Evolutionary conservation across 2,888 invertebrate genomes (phyloP).

Genomic region (Cheilosia vernalis): DNA sequence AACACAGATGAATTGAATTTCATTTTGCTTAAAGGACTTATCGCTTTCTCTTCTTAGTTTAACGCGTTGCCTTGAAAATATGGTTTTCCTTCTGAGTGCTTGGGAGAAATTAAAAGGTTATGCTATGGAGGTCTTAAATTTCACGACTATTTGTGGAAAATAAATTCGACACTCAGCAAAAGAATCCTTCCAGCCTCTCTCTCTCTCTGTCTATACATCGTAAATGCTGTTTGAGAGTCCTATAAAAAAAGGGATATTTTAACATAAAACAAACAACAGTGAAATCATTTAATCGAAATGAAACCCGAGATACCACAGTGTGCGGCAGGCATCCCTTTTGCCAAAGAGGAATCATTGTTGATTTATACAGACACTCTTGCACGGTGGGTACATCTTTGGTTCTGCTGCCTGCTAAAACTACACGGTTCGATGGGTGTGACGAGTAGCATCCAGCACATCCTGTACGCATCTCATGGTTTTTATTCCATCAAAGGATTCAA

Average conservation of each 20-base stretch:
- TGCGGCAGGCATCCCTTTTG: slow-evolving; percentile 7
- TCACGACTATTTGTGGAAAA: slow-evolving; percentile 36
- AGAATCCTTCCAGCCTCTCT: too few relatives aligned
- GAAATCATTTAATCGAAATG: slow-evolving; percentile 40
- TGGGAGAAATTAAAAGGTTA: slow-evolving; percentile 21
- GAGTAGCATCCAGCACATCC: not conserved
- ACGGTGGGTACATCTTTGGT: not conserved
- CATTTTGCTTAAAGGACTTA: slow-evolving; percentile 11
- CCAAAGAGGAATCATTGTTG: slow-evolving; percentile 27
- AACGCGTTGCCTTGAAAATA: slow-evolving; percentile 9
- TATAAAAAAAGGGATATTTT: slow-evolving; percentile 40
- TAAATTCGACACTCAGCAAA: slow-evolving; percentile 2
- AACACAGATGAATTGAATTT: slow-evolving; percentile 35
- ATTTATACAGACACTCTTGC: slow-evolving; percentile 33
- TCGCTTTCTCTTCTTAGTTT: slow-evolving; percentile 3
- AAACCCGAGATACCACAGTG: slow-evolving; percentile 24
- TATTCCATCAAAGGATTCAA: not conserved
- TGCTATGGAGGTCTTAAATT: slow-evolving; percentile 22
- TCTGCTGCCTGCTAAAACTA: not conserved
- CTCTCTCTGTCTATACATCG: slow-evolving; percentile 1
- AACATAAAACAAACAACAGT: slow-evolving; percentile 41
- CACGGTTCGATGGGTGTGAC: not conserved
- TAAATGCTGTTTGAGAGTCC: slow-evolving; percentile 23
- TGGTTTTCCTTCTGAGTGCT: slow-evolving; percentile 3
- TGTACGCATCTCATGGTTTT: not conserved